Percentiles rank a stretch among this genome's conserved stretches.
Conservation (phyloP, 2,797 vertebrate genomes). For the Anableps anableps region DNA sequence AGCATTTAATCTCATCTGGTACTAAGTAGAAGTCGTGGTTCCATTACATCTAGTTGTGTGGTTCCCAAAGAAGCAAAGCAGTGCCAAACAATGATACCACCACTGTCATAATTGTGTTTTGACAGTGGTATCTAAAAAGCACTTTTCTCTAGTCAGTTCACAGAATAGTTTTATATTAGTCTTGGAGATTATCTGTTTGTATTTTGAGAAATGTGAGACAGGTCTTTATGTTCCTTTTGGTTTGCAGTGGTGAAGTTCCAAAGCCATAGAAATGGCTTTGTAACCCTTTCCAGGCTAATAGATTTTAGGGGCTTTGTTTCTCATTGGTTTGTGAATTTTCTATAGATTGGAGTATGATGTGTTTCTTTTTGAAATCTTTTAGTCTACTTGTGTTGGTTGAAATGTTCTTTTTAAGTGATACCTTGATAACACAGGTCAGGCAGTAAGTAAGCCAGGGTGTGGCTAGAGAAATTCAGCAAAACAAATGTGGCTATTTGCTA, state of each 20-base stretch:
- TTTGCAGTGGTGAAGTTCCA: background rate
- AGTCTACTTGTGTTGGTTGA: background rate
- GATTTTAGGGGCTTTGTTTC: too few relatives aligned
- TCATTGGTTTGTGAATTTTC: background rate
- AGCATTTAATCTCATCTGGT: background rate
- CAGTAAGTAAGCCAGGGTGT: background rate
- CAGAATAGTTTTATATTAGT: background rate
- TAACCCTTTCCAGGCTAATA: too few relatives aligned
- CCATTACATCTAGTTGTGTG: background rate
- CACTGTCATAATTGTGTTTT: background rate
- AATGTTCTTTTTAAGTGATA: background rate
- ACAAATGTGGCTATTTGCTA: too few relatives aligned
- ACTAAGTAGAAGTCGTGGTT: background rate
- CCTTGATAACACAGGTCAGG: background rate
- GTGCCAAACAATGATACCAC: background rate
- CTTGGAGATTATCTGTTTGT: background rate
- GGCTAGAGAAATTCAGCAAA: background rate
- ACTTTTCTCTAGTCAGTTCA: background rate
- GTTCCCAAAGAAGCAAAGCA: background rate
- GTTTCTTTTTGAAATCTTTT: background rate
- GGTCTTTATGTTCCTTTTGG: background rate
- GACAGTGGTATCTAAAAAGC: background rate
- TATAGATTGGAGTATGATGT: background rate
- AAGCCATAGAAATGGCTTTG: background rate
- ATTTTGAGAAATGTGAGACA: background rate